phyloP scores from a whole-genome alignment of 2,113 vertebrate species.

The Pteruthius melanotis region DNA sequence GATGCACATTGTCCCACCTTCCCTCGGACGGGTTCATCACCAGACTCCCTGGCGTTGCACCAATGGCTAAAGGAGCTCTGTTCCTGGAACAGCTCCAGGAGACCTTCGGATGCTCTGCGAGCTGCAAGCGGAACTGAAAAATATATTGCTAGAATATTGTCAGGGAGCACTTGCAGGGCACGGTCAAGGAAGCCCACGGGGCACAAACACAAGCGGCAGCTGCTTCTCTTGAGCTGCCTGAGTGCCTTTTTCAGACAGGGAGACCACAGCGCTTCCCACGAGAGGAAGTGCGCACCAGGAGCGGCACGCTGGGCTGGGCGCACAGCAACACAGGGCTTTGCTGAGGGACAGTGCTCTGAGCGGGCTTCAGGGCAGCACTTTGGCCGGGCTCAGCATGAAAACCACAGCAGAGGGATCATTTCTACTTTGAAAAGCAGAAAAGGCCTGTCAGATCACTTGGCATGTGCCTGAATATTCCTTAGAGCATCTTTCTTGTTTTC shows the following conservation, averaged over 20 bases:
- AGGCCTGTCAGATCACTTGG: not conserved
- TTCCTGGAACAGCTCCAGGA: constrained; percentile 54
- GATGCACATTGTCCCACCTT: constrained; percentile 70
- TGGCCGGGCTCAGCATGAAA: not conserved
- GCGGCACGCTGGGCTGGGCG: not conserved
- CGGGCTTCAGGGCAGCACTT: not conserved
- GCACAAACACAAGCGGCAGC: not conserved
- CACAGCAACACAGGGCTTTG: fast-evolving
- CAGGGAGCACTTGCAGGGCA: not conserved
- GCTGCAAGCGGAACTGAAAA: constrained; percentile 56
- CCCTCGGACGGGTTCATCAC: constrained; percentile 50
- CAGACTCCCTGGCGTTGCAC: constrained; percentile 48
- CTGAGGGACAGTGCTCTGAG: not conserved
- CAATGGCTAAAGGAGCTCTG: constrained; percentile 59
- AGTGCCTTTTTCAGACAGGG: not conserved
- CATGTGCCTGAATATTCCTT: not conserved
- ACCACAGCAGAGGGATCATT: not conserved
- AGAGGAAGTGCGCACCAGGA: not conserved
- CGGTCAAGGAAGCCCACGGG: fast-evolving
- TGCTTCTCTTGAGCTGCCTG: not conserved
- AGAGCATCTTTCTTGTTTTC: not conserved
- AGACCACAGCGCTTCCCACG: not conserved
- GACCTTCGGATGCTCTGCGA: constrained; percentile 1
- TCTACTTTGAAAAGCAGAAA: not conserved
- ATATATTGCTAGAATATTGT: not conserved